phyloP scores from a whole-genome alignment of 2,888 invertebrate species.

The Synanthedon formicaeformis region DNA sequence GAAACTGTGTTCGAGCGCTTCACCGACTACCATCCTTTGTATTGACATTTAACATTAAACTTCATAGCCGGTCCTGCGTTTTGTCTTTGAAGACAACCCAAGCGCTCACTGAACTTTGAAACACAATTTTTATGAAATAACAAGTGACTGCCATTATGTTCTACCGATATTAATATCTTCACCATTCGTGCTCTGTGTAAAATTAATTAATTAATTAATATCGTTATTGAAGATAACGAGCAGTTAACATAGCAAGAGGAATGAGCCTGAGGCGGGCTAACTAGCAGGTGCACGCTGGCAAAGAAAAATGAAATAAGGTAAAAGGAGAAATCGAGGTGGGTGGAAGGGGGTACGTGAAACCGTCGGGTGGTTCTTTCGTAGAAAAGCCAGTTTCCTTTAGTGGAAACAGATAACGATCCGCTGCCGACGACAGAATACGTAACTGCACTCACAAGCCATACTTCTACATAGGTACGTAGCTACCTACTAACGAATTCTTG shows the following conservation, averaged over 20 bases:
- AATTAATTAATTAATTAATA: conserved; percentile 5
- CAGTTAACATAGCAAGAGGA: conserved; percentile 33
- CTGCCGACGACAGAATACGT: conserved; percentile 67
- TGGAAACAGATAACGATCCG: conserved; percentile 71
- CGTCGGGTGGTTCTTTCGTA: conserved; percentile 60
- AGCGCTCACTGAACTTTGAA: not conserved
- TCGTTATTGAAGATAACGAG: conserved; percentile 22
- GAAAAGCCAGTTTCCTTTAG: conserved; percentile 68
- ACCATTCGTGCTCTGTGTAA: not conserved
- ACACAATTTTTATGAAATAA: not conserved
- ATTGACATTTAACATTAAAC: conserved; percentile 56
- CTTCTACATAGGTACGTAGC: conserved; percentile 32
- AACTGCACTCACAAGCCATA: conserved; percentile 58
- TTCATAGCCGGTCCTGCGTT: conserved; percentile 35
- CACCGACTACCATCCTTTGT: conserved; percentile 46
- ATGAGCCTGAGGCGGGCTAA: conserved; percentile 53
- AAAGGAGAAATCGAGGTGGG: conserved; percentile 51
- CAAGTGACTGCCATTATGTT: no score
- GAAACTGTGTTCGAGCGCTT: conserved; percentile 41
- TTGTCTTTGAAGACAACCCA: conserved; percentile 7
- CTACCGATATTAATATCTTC: not conserved
- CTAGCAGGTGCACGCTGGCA: conserved; percentile 63
- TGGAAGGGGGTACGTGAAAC: conserved; percentile 35
- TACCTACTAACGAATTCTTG: conserved; percentile 25
- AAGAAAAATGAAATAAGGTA: conserved; percentile 68